Conservation (phyloP, 2,113 vertebrate species). For the Antechinus stuartii region DNA sequence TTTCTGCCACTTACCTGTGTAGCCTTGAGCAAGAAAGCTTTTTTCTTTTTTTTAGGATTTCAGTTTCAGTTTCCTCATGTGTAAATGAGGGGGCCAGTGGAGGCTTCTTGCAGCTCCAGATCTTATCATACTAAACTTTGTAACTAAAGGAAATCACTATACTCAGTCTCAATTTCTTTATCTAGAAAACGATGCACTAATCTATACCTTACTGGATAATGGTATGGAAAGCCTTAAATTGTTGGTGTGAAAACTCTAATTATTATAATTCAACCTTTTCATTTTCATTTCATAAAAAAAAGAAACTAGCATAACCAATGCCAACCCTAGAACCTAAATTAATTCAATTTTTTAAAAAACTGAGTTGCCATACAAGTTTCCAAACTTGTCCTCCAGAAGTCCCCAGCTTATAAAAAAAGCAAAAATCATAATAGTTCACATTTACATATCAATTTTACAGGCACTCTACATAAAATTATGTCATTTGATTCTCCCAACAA, state of each 20-base stretch:
- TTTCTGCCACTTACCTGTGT: background rate
- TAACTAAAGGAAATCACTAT: background rate
- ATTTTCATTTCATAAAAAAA: background rate
- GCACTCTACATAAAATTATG: background rate
- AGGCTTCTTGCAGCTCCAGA: background rate
- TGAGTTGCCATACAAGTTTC: background rate
- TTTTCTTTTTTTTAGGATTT: background rate
- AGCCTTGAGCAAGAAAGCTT: background rate
- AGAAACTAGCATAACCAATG: background rate
- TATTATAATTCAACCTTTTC: background rate
- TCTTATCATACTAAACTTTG: background rate
- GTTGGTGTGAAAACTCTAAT: background rate
- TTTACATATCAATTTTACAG: background rate
- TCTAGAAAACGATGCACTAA: background rate
- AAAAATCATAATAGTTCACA: background rate
- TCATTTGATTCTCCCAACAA: background rate
- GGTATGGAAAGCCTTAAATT: background rate
- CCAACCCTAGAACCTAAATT: background rate
- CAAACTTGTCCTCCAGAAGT: background rate
- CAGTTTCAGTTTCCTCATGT: slow-evolving; percentile 40
- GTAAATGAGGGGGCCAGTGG: background rate
- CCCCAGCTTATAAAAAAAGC: background rate
- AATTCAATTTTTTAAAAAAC: background rate
- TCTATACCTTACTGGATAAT: background rate
- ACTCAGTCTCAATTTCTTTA: background rate